Evolutionary conservation across 2,888 invertebrate genomes (phyloP), one percentile per base, ranked within the genome.

Genomic region (Erebia palarica): DNA sequence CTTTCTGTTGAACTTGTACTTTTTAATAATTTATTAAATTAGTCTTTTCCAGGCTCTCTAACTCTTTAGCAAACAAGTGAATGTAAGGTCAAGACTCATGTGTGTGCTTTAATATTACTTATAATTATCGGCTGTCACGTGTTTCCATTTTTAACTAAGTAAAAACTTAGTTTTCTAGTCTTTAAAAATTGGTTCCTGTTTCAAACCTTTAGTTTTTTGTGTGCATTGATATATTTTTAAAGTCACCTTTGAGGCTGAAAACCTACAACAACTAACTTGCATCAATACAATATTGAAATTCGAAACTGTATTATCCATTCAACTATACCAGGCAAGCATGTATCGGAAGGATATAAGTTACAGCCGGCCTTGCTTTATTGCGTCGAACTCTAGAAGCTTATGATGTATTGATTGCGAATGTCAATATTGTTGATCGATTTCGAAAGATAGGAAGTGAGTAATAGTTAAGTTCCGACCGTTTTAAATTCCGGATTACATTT

Each of bases 331-430:
- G 63, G 63, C 47, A 5, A 63, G 18, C 63, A 63, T 63, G 7
- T 21, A 63, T 63, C 63, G 63, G 21, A 49, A 63, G 47, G 21
- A 63, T 63, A 21, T 49, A 18, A 14, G 14, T 63, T 49, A 47
- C 44, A 49, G n/a, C 47, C 5, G 49, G 14, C 63, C 63, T 63
- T 63, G 63, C 7, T 49, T 18, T 44, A 18, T n/a, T 21, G 14
- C 61, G 47, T 49, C 21, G 63, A 49, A 49, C 21, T 63, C 49
- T 61, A 61, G n/a, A 61, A 61, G 16, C 44, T 61, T 44, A 47
- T 60, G 16, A 60, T 44, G 63, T 63, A 21, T 21, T 63, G 47
- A 13, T 47, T 21, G 21, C 18, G 11, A 61, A 44, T 63, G 49
- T 63, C 63, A 63, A 47, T 49, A 9, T 16, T 60, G 42, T 44